Evolutionary conservation across 1,140 invertebrate species (phyloP).

Genomic region (Dermatophagoides farinae): DNA sequence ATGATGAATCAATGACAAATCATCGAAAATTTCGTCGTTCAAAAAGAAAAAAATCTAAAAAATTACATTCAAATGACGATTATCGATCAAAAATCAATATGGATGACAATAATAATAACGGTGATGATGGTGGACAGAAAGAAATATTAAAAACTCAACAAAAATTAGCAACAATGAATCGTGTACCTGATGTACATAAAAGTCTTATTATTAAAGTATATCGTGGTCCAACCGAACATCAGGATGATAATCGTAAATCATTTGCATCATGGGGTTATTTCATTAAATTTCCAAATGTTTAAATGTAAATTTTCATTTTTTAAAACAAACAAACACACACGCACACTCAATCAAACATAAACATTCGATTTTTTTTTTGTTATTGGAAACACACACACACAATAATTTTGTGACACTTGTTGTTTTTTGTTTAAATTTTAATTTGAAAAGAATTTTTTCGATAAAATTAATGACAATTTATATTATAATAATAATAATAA

Average conservation of each 20-base stretch:
- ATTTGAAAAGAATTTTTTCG: no score
- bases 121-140: not conserved
- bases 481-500: no score
- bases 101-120: not conserved
- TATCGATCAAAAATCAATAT: not conserved
- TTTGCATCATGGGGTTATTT: slow-evolving; percentile 9
- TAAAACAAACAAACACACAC: no score
- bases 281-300: not conserved
- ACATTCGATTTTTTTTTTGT: no score
- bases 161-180: not conserved
- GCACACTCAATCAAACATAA: no score
- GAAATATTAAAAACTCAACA: not conserved
- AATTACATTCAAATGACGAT: not conserved
- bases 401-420: no score
- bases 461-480: no score
- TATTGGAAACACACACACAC: no score
- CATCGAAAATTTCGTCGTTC: not conserved
- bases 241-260: not conserved
- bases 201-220: slow-evolving; percentile 1
- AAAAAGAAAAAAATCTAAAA: not conserved
- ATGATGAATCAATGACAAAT: not conserved
- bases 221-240: not conserved
- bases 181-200: not conserved
- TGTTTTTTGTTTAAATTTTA: no score
- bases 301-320: not conserved